Evolutionary conservation across 2,888 invertebrate genomes (phyloP).

Genomic region (Phymatocera aterrima): DNA sequence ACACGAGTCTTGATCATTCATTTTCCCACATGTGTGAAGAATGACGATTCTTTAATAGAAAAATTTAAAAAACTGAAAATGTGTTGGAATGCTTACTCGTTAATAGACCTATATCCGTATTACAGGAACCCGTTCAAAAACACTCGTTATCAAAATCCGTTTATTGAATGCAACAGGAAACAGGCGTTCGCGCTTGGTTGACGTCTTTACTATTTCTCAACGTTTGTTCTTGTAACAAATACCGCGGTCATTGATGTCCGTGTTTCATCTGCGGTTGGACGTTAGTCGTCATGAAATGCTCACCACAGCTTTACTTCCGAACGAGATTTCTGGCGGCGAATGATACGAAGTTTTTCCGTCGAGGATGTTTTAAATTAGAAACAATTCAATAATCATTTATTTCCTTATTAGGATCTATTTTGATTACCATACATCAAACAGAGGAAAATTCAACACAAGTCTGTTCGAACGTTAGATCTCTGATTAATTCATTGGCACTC

Average conservation of each 20-base stretch:
- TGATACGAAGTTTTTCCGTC: neutral
- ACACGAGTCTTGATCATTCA: neutral
- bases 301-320: neutral
- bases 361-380: neutral
- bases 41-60: neutral
- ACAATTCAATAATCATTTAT: neutral
- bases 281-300: neutral
- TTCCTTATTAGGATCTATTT: neutral
- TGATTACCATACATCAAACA: too few species aligned
- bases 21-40: neutral
- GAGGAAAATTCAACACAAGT: too few species aligned
- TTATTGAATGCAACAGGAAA: neutral
- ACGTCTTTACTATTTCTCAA: slow-evolving; percentile 5
- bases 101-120: too few species aligned
- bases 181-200: neutral
- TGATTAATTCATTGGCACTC: neutral
- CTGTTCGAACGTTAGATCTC: too few species aligned
- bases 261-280: neutral
- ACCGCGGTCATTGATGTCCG: neutral
- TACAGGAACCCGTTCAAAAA: neutral
- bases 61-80: too few species aligned
- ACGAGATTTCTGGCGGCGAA: neutral
- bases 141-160: neutral
- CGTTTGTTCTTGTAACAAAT: slow-evolving; percentile 1
- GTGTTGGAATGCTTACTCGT: too few species aligned